Evolutionary conservation across 92 coral and sea anemone genomes (phyloP).

Genomic region (Phenganax marumi): DNA sequence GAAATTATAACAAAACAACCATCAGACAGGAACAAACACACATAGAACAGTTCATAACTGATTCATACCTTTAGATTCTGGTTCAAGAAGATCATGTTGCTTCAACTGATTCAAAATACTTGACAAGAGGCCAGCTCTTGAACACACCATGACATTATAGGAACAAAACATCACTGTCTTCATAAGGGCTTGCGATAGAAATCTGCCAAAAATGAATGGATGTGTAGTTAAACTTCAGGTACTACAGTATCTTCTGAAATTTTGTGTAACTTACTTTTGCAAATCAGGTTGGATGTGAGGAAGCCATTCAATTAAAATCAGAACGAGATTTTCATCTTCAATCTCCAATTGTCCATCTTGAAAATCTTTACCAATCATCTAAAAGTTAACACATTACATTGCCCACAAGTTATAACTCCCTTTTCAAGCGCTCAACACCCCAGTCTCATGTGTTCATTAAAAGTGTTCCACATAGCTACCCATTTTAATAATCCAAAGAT

Average conservation of each 20-base stretch:
- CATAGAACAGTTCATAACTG: too few relatives aligned
- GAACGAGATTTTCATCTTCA: conserved; percentile 74
- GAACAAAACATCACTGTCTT: conserved; percentile 36
- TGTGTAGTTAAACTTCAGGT: not conserved
- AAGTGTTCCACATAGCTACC: conserved; percentile 52
- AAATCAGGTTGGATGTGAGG: conserved; percentile 54
- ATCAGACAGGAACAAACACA: too few relatives aligned
- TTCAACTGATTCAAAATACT: conserved; percentile 31
- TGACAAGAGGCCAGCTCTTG: conserved; percentile 22
- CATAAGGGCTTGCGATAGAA: conserved; percentile 27
- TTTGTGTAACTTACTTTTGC: conserved; percentile 57
- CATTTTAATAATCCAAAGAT: conserved; percentile 70
- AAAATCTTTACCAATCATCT: conserved; percentile 42
- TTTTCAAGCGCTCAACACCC: not conserved
- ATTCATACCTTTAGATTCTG: conserved; percentile 7
- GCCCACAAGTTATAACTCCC: not conserved
- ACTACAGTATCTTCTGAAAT: not conserved
- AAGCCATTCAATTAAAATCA: conserved; percentile 77
- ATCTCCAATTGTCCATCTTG: conserved; percentile 60
- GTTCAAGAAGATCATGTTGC: conserved; percentile 11
- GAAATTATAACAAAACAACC: not conserved
- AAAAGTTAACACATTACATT: not conserved
- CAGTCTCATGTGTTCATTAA: not conserved
- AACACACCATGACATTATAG: conserved; percentile 27
- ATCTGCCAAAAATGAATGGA: not conserved